Evolutionary conservation across 2,113 vertebrate genomes (phyloP).

Genomic region (Colossoma macropomum): DNA sequence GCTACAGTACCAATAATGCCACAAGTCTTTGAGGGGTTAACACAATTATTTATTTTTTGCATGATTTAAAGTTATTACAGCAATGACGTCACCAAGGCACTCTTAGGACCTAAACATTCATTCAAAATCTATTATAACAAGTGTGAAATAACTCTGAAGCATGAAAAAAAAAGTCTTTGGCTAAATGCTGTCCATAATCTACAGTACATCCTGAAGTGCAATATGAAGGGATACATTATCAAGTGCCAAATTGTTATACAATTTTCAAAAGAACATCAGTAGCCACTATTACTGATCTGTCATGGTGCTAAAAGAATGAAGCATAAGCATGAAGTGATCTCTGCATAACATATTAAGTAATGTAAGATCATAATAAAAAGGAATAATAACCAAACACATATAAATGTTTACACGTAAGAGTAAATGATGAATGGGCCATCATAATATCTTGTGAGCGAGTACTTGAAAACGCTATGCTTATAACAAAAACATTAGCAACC

Average conservation of each 20-base stretch:
- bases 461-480: no score
- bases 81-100: not conserved
- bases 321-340: not conserved
- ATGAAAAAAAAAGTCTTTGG: not conserved
- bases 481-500: no score
- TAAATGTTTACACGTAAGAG: not conserved
- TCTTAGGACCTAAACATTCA: not conserved
- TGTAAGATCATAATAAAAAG: not conserved
- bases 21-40: slow-evolving; percentile 1
- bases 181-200: not conserved
- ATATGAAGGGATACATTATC: not conserved
- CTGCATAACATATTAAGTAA: not conserved
- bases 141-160: not conserved
- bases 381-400: not conserved
- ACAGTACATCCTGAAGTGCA: not conserved
- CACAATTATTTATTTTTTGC: slow-evolving; percentile 17
- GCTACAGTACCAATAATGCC: slow-evolving; percentile 1
- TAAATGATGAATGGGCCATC: not conserved
- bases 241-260: not conserved
- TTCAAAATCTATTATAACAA: not conserved
- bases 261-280: not conserved
- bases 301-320: not conserved
- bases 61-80: not conserved
- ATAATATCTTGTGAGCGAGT: no score
- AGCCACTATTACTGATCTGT: not conserved